Evolutionary conservation across 1,140 invertebrate genomes (phyloP), one percentile per base, ranked within the genome.

Genomic region (Phymorhynchus buccinoides): DNA sequence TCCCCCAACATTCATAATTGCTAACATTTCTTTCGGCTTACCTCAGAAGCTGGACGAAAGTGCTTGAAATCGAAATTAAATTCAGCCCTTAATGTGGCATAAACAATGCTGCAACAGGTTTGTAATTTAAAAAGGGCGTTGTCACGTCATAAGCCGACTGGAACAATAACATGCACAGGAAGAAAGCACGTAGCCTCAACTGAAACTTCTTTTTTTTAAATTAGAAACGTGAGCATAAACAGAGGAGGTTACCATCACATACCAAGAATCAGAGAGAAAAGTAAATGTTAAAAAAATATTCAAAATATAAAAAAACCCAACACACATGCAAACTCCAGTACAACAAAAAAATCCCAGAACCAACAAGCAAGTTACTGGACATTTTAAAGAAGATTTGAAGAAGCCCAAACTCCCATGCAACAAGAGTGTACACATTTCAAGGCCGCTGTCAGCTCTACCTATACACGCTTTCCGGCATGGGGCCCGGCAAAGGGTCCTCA

Each of bases 401-500:
- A 81, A 27, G 6, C 18, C 12, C 22, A 30, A 30, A 52, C 52
- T 22, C 35, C 35, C 48, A 27, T 30, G 3, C 27, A 7, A 12
- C 3, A 27, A 80, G 14, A 1, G n/a, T 3, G 27, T n/a, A 56
- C 30, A 3, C 7, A 80, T 4, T n/a, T 12, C 27, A 48, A 0
- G 78, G 32, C 44, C 27, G 41, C 14, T n/a, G 48, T 32, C 9
- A 27, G 30, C 32, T 83, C 81, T 83, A 83, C 81, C 81, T 83
- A 83, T 66, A 66, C 37, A 73, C 66, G 32, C 44, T 32, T 2
- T 83, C 81, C 27, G 41, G n/a, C 32, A 83, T 41, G 35, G 81
- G 81, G 0, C 81, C 81, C n/a, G 81, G 81, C 9, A 83, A 62
- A 14, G 81, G 81, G 27, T 83, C 81, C 41, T 83, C 81, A 39